Base-by-base conservation (phyloP, 2,113 vertebrate species). In the Labeo catla region DNA sequence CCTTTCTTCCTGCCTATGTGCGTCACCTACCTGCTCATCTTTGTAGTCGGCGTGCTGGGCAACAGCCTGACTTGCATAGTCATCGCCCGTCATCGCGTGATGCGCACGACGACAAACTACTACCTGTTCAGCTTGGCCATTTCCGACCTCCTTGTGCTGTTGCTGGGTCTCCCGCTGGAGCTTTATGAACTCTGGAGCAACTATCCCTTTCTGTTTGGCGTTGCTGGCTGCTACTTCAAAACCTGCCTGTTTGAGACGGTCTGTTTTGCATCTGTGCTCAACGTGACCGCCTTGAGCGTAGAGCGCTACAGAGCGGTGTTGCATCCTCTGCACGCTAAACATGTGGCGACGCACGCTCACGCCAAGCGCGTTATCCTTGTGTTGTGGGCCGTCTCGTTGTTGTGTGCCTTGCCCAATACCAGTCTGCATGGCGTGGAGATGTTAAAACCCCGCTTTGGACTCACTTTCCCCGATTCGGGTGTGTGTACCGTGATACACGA, bases 261-360 rank as follows among this genome's bases (percentile, higher is more conserved):
- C 65, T 95, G 94, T 81, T 94, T 95, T 4, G 95, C 95, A 36
- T 95, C 95, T 0, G 91, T 95, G 65, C 93, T 95, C 47, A 95
- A 93, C 2, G 93, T 95, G 11, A 95, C 93, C 0, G 94, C 93
- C 0, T 91, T 95, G 57, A 95, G 95, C 6, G 91, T 92, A 23
- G 95, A 95, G 19, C 92, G 94, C 52, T 95, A 95, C 23, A n/a
- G 94, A 10, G 95, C 94, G 0, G 93, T 95, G 80, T 89, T 94
- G 76, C 91, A 95, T 80, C 94, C 94, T 1, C 91, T 95, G 5
- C 94, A 93, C 15, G 93, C 94, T 89, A 94, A 90, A 86, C 86
- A 91, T 73, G 45, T 92, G 77, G 72, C 89, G 9, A 95, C 94
- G 0, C 91, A 52, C 0, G 85, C 93, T 72, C 94, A 93, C 0